Evolutionary conservation across 2,113 vertebrate genomes (phyloP).

Genomic region (Grantiella picta): DNA sequence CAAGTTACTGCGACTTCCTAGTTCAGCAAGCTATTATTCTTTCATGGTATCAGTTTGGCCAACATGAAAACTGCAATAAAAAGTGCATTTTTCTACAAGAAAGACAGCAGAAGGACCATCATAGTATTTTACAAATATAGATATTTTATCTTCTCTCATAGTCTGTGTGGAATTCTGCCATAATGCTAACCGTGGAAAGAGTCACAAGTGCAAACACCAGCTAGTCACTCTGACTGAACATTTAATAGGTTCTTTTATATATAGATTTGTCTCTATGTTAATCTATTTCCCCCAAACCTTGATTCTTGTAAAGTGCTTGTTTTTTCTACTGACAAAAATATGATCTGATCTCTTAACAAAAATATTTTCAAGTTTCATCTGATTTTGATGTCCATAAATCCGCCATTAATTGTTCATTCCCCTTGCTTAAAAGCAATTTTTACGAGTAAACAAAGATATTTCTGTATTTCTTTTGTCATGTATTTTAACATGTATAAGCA

Average conservation of each 20-base stretch:
- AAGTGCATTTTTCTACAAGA: background rate
- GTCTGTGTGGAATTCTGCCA: background rate
- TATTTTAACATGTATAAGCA: background rate
- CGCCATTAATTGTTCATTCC: background rate
- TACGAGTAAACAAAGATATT: background rate
- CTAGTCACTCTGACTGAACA: background rate
- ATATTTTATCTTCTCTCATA: background rate
- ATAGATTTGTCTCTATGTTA: background rate
- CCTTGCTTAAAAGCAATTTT: background rate
- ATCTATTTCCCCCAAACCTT: background rate
- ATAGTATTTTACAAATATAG: background rate
- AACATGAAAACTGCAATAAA: background rate
- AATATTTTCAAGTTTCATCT: background rate
- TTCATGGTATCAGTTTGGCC: background rate
- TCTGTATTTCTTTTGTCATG: background rate
- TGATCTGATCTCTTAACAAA: background rate
- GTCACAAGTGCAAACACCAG: background rate
- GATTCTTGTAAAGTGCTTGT: background rate
- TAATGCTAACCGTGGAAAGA: background rate
- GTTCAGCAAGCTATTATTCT: background rate
- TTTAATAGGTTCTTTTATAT: background rate
- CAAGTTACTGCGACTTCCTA: background rate
- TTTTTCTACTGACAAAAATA: background rate
- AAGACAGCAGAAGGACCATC: background rate
- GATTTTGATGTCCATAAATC: background rate